Evolutionary conservation across 2,113 vertebrate species (phyloP).

Genomic region (Vicugna pacos): DNA sequence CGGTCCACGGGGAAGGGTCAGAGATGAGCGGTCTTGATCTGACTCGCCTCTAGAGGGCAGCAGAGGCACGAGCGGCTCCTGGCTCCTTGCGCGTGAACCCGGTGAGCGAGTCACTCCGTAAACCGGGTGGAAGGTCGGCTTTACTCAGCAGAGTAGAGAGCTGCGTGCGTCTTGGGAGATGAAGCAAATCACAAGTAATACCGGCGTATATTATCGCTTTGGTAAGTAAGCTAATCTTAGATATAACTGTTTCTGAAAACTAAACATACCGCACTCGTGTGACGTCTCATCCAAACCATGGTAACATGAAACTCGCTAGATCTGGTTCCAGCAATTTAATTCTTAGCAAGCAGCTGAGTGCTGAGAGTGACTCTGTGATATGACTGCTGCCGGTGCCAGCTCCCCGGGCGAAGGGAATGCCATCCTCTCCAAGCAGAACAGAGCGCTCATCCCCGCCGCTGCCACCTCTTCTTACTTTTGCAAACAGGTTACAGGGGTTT

Average conservation of each 20-base stretch:
- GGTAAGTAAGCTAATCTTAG: constrained; percentile 39
- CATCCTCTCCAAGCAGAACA: constrained; percentile 64
- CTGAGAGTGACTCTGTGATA: constrained; percentile 80
- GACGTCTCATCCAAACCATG: constrained; percentile 37
- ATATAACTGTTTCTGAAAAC: constrained; percentile 34
- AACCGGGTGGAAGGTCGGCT: too few relatives aligned
- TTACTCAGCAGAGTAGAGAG: not conserved
- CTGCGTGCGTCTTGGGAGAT: not conserved
- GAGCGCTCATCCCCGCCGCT: constrained; percentile 62
- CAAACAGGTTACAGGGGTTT: constrained; percentile 45
- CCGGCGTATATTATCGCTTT: not conserved
- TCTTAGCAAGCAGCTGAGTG: constrained; percentile 83
- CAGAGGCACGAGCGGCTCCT: not conserved
- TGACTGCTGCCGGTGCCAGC: constrained; percentile 73
- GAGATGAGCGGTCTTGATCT: not conserved
- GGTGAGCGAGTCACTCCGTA: not conserved
- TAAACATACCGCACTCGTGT: constrained; percentile 59
- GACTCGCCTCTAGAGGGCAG: constrained; percentile 12
- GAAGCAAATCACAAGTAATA: not conserved
- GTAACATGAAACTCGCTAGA: constrained; percentile 82
- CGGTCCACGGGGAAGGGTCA: not conserved
- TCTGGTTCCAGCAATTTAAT: constrained; percentile 82
- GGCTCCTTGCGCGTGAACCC: not conserved
- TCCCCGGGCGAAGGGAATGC: constrained; percentile 70
- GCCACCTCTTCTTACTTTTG: constrained; percentile 66